These are phyloP conservation scores for Boloria euphrosyne DNA, from an alignment of 2,888 invertebrate genomes.

Conservation along the genomic window DNA sequence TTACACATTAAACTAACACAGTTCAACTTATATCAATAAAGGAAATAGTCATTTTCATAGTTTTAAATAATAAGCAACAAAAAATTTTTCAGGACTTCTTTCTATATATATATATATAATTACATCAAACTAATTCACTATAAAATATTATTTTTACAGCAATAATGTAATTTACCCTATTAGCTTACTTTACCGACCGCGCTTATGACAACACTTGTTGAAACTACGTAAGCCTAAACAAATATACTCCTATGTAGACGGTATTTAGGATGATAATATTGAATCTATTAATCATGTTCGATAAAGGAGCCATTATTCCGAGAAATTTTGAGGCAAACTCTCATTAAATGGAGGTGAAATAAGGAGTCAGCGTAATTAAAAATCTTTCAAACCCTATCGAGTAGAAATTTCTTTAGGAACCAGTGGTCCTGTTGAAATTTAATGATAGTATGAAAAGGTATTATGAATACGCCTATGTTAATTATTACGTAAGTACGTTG, in stretches of 20 bases:
- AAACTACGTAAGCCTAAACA: no score
- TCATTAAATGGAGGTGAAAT: conserved; percentile 26
- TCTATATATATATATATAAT: no score
- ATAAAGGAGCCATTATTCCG: conserved; percentile 30
- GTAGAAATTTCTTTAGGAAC: conserved; percentile 22
- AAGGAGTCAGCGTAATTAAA: conserved; percentile 32
- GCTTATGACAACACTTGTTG: no score
- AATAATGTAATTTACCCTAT: no score
- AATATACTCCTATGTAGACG: conserved; percentile 2
- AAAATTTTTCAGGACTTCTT: no score
- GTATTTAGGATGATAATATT: conserved; percentile 40
- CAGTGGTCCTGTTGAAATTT: conserved; percentile 20
- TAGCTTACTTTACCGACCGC: no score
- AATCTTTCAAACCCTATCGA: conserved; percentile 25
- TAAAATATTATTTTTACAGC: no score
- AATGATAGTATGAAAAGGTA: background rate
- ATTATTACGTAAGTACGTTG: no score
- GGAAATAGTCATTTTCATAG: background rate
- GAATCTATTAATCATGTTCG: conserved; percentile 40
- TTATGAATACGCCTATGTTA: background rate
- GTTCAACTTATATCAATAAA: conserved; percentile 34
- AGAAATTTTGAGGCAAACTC: conserved; percentile 32
- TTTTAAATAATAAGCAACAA: no score
- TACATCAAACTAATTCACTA: no score
- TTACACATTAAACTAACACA: conserved; percentile 22